Evolutionary conservation across 2,888 invertebrate genomes (phyloP), one percentile per base, ranked within the genome.

Genomic region (Andrena marginata): DNA sequence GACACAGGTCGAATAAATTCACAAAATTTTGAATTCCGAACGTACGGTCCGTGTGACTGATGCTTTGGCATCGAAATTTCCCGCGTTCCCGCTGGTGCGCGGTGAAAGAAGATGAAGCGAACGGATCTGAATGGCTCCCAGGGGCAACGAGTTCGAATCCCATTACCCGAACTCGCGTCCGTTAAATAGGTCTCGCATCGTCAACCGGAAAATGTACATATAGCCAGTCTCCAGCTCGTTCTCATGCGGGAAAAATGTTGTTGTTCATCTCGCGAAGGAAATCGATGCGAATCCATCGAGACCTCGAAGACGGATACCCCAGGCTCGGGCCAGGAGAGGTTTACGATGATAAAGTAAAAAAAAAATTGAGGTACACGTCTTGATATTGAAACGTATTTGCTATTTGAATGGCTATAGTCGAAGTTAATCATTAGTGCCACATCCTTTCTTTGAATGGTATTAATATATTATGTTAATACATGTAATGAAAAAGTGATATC

Each of bases 131-230:
- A 93, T 93, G 93, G 93, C 93, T 92, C 93, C 93, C 93, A 82
- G 79, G 93, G 92, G 94, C 89, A 89, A 85, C 85, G 87, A 92
- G 93, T 94, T 94, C 93, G 93, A 94, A 94, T 94, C 94, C 93
- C 94, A 94, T 94, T 94, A 94, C 94, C 56, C 93, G 93, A 92
- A 94, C 94, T 93, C 94, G 93, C 93, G 93, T 92, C 93, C 94
- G 94, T 94, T 94, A 94, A 94, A 94, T 94, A 94, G 94, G 94
- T 94, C 92, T 93, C 93, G 94, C 94, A 94, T 94, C 94, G 94
- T 93, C 94, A 93, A 94, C 94, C 94, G 92, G 93, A 94, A 94
- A 94, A 94, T 94, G 93, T 93, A 93, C 92, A 89, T 89, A 90
- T 85, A 88, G 74, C 81, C 83, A 88, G 74, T 77, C 82, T 73